Evolutionary conservation across 2,888 invertebrate species (phyloP), one percentile per base, ranked within the genome.

Genomic region (Leptinotarsa rubiginosa): DNA sequence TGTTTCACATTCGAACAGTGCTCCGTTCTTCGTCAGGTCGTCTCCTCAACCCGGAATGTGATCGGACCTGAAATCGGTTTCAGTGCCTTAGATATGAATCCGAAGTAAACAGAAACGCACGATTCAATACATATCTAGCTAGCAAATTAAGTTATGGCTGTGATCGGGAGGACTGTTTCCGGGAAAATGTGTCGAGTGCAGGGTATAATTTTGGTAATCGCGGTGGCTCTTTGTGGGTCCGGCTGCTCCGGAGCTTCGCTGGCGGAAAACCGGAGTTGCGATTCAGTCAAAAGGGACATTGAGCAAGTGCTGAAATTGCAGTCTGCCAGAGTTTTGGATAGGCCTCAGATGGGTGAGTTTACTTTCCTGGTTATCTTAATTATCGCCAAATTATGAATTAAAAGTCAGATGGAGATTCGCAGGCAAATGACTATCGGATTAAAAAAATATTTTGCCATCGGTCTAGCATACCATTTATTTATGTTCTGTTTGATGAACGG

Each of bases 281-380:
- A 89, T 76, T 88, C 87, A 85, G 90, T 89, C 81, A 89, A 87
- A 86, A 89, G 84, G 84, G 87, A 89, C 78, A 89, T 90, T 81
- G 80, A 79, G 50, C 67, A 67, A 52, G 50, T 67, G 67, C 67
- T 25, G 47, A 52, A 52, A 12, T 67, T 67, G 31, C 49, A 50
- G 4, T 50, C 49, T 7, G 67, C 12, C 16, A 67, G 47, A 16
- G 49, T 50, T 3, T 54, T 62, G 41, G 62, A 62, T n/a, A 62
- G 62, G 62, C 62, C 62, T 16, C 62, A 62, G n/a, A 31, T 62
- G n/a, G 62, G 62, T 62, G 41, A 62, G 62, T 62, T 15, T 62
- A 31, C 15, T 25, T n/a, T 41, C n/a, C 25, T 16, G 15, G 16
- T 62, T 62, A n/a, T 15, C 5, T 16, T 10, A 10, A 31, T 41